Conservation (phyloP, 2,888 invertebrate species). For the Drosophila testacea region DNA sequence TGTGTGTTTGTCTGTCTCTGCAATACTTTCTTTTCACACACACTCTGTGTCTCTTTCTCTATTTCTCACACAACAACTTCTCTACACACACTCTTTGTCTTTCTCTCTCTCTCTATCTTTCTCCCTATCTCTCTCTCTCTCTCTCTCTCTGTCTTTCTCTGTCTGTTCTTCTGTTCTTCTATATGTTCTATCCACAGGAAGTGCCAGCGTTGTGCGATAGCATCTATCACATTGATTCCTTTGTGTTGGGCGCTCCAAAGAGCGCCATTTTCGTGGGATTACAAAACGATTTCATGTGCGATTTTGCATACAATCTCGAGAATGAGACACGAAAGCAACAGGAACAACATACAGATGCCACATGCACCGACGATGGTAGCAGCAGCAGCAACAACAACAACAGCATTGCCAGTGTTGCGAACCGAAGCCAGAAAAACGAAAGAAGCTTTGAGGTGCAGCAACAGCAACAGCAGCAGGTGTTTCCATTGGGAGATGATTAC, state of each 20-base stretch:
- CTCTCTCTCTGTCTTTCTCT: slow-evolving; percentile 48
- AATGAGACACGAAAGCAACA: slow-evolving; percentile 30
- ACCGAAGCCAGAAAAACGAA: slow-evolving; percentile 3
- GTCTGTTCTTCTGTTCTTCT: slow-evolving; percentile 71
- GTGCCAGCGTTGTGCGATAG: slow-evolving; percentile 80
- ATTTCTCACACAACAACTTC: slow-evolving; percentile 15
- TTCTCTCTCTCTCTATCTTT: slow-evolving; percentile 18
- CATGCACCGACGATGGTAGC: slow-evolving; percentile 1
- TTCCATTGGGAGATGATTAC: slow-evolving; percentile 28
- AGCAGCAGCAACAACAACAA: slow-evolving; percentile 5
- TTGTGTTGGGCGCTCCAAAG: slow-evolving; percentile 83
- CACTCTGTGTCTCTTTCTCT: slow-evolving; percentile 18
- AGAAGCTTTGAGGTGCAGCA: slow-evolving; percentile 21
- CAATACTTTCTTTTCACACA: slow-evolving; percentile 12
- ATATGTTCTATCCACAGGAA: slow-evolving; percentile 82
- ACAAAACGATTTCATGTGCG: slow-evolving; percentile 82
- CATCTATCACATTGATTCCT: slow-evolving; percentile 84
- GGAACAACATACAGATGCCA: slow-evolving; percentile 2
- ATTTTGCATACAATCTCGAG: slow-evolving; percentile 70
- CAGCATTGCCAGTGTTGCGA: slow-evolving; percentile 4
- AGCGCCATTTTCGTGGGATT: slow-evolving; percentile 84
- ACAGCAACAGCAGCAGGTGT: slow-evolving; percentile 22
- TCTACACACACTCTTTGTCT: slow-evolving; percentile 25
- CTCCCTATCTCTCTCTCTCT: slow-evolving; percentile 21
- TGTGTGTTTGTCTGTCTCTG: slow-evolving; percentile 32